phyloP scores from a whole-genome alignment of 2,888 invertebrate species.

The Bombylius major region DNA sequence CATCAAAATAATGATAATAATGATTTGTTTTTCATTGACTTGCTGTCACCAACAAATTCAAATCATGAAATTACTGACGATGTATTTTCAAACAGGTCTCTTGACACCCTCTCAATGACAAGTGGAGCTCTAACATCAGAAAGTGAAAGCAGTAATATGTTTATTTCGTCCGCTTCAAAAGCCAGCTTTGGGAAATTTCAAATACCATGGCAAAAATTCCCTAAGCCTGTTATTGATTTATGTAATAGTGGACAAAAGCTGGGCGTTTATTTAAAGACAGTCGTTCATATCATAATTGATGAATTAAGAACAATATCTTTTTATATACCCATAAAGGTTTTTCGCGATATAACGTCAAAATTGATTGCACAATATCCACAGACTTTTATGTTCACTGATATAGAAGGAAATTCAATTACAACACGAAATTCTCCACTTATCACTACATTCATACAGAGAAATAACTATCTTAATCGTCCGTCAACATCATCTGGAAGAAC shows the following conservation, averaged over 20 bases:
- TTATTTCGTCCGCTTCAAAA: too few species aligned
- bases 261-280: not conserved
- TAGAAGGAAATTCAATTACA: not conserved
- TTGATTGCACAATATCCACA: not conserved
- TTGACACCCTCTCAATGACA: too few species aligned
- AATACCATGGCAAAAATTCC: conserved; percentile 3
- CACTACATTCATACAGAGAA: not conserved
- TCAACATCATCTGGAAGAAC: not conserved
- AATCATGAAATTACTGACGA: too few species aligned
- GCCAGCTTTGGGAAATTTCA: not conserved
- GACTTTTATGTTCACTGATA: not conserved
- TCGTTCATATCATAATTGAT: conserved; percentile 1
- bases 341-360: not conserved
- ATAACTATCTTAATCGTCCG: conserved; percentile 1
- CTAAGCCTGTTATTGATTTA: not conserved
- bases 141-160: too few species aligned
- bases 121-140: too few species aligned
- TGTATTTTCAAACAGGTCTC: too few species aligned
- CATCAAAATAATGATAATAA: too few species aligned
- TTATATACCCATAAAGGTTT: not conserved
- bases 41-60: too few species aligned
- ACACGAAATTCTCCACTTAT: conserved; percentile 1
- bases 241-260: not conserved
- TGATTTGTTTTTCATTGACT: too few species aligned
- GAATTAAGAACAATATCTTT: not conserved